Percentiles rank a stretch among this genome's conserved stretches.
Conservation (phyloP, 2,797 vertebrate genomes). For the Tokudaia tokunoshimensis region DNA sequence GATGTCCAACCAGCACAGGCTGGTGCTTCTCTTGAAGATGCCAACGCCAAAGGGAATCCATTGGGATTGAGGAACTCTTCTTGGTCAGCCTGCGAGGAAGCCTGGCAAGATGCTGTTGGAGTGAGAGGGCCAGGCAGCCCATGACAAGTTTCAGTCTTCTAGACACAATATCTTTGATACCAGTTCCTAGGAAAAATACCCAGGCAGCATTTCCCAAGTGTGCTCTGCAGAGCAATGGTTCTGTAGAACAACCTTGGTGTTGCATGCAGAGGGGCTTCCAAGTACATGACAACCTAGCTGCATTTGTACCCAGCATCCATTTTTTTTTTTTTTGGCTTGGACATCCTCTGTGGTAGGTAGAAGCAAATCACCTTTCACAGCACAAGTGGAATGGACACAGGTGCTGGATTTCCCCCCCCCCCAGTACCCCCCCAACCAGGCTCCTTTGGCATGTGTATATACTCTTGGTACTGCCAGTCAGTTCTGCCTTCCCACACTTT, state of each 20-base stretch:
- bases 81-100: background rate
- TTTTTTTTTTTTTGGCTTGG: background rate
- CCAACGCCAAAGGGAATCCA: background rate
- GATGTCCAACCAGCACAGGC: background rate
- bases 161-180: background rate
- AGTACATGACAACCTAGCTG: background rate
- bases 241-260: background rate
- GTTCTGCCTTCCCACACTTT: background rate
- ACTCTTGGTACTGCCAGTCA: background rate
- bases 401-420: background rate
- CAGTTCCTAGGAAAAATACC: background rate
- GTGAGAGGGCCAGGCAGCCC: background rate
- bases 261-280: background rate
- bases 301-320: background rate
- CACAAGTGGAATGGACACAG: background rate
- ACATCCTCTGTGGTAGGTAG: background rate
- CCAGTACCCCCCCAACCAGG: background rate
- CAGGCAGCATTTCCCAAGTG: background rate
- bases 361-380: background rate
- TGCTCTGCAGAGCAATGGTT: background rate
- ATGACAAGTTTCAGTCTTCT: background rate
- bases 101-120: background rate
- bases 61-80: background rate
- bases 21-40: background rate
- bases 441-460: background rate